These are phyloP conservation scores for Ophioninae sp. DNA, from an alignment of 2,888 invertebrate genomes.

Conservation along the genomic window DNA sequence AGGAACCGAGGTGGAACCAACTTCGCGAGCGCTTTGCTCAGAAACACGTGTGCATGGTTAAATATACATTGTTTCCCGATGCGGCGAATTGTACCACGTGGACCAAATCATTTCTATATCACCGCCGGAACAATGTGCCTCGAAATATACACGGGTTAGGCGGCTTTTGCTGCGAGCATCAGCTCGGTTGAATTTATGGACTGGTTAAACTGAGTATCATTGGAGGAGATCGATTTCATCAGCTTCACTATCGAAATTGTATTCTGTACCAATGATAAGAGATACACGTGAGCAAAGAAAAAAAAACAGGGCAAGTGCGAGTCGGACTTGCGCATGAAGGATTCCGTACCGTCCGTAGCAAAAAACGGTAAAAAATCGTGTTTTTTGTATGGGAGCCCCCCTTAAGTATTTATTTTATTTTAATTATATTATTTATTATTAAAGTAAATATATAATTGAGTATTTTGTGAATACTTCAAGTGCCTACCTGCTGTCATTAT, in stretches of 20 bases:
- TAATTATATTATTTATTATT: too few relatives aligned
- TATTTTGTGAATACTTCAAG: too few relatives aligned
- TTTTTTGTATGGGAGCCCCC: too few relatives aligned
- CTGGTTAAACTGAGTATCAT: neutral
- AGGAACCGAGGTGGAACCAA: slow-evolving; percentile 5
- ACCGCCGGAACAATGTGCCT: neutral
- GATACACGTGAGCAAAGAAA: too few relatives aligned
- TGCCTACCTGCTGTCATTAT: too few relatives aligned
- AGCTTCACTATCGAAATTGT: neutral
- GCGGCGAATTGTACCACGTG: slow-evolving; percentile 67
- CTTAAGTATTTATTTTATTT: too few relatives aligned
- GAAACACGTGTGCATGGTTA: slow-evolving; percentile 66
- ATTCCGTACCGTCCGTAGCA: too few relatives aligned
- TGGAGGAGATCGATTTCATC: neutral
- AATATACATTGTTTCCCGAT: slow-evolving; percentile 70
- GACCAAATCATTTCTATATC: neutral
- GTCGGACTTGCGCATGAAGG: too few relatives aligned
- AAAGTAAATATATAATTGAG: too few relatives aligned
- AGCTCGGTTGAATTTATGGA: neutral
- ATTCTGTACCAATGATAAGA: neutral
- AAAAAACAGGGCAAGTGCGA: too few relatives aligned
- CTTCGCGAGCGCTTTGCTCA: slow-evolving; percentile 16
- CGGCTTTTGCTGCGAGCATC: neutral
- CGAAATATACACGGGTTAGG: neutral
- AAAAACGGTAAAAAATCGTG: too few relatives aligned